Percentiles rank a stretch among this genome's conserved stretches.
phyloP scores from a whole-genome alignment of 2,113 vertebrate genomes.

The Rhabdomys dilectus region DNA sequence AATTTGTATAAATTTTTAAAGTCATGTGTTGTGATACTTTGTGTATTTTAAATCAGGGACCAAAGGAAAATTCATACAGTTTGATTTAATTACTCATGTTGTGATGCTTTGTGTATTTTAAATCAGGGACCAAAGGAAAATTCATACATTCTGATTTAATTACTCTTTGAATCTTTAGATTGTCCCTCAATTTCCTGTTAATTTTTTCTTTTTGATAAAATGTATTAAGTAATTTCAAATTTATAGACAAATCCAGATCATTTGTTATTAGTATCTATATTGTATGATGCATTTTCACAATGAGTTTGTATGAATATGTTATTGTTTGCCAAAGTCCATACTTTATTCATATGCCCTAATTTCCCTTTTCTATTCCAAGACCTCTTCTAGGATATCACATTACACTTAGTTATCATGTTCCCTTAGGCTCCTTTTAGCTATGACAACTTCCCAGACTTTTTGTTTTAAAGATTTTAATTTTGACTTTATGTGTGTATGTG shows the following conservation, averaged over 20 bases:
- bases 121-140: neutral
- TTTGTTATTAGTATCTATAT: neutral
- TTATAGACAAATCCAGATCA: neutral
- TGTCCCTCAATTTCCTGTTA: neutral
- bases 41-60: neutral
- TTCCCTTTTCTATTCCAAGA: neutral
- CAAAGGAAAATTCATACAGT: neutral
- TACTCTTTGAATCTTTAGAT: neutral
- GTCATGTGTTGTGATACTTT: neutral
- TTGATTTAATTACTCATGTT: neutral
- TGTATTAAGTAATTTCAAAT: neutral
- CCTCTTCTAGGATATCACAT: neutral
- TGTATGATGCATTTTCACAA: neutral
- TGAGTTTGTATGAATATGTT: neutral
- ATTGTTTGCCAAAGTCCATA: constrained; percentile 11
- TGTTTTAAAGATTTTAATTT: neutral
- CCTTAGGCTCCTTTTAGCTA: neutral
- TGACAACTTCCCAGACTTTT: neutral
- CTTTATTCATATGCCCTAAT: neutral
- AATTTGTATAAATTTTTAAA: neutral
- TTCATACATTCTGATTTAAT: neutral
- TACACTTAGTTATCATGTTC: neutral
- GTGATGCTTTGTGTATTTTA: too few species aligned
- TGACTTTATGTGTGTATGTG: neutral
- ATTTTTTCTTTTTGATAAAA: neutral